Evolutionary conservation across 2,797 vertebrate species (phyloP).

Genomic region (Tadarida brasiliensis): DNA sequence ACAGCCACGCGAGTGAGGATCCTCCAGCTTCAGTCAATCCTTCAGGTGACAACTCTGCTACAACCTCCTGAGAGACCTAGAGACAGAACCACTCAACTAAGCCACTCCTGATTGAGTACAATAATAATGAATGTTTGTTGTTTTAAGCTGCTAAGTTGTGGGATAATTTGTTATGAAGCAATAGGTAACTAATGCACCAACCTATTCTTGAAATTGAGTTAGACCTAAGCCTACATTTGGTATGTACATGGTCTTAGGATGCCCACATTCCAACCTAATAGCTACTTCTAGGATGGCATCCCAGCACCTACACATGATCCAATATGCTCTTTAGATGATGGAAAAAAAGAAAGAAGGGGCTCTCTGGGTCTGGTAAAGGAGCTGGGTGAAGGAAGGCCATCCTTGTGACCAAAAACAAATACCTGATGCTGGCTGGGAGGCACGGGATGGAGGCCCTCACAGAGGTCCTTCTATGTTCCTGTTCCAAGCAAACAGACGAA

Average conservation of each 20-base stretch:
- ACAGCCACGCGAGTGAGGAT: neutral
- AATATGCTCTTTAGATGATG: neutral
- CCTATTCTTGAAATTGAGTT: neutral
- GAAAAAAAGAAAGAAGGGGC: neutral
- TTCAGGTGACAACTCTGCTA: neutral
- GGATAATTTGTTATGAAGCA: neutral
- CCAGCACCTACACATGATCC: neutral
- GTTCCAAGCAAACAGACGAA: neutral
- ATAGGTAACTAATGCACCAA: neutral
- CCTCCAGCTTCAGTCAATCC: neutral
- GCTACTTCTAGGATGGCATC: neutral
- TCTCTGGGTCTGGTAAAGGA: neutral
- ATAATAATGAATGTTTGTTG: neutral
- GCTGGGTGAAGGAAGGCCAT: neutral
- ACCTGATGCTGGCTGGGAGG: neutral
- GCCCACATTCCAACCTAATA: neutral
- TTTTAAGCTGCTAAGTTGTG: neutral
- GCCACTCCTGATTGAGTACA: neutral
- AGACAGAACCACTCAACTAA: neutral
- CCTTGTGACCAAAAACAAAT: neutral
- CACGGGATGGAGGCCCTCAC: neutral
- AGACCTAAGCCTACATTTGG: neutral
- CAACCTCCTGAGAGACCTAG: neutral
- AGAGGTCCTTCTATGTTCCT: neutral
- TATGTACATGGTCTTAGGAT: neutral